Conservation (phyloP, 2,113 vertebrate species). For the Sula dactylatra region DNA sequence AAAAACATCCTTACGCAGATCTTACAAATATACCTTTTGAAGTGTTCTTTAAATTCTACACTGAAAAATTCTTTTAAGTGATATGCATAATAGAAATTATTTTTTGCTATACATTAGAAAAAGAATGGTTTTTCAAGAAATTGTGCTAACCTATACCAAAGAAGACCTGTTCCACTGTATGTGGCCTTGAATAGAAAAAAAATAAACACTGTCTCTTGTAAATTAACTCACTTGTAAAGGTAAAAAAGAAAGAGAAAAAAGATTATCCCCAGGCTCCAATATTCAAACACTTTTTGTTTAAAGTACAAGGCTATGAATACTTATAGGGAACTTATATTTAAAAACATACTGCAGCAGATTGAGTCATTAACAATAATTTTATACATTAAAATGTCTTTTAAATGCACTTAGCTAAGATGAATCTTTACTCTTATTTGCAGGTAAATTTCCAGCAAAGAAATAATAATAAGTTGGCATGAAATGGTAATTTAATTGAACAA, state of each 20-base stretch:
- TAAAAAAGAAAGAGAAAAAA: not conserved
- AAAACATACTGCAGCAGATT: not conserved
- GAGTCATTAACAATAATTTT: not conserved
- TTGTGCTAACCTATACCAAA: not conserved
- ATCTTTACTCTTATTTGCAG: not conserved
- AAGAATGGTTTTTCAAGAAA: not conserved
- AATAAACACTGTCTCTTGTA: not conserved
- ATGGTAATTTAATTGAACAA: not conserved
- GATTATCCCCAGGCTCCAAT: not conserved
- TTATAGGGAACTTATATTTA: not conserved
- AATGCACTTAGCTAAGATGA: not conserved
- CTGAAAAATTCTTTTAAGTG: not conserved
- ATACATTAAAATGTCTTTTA: not conserved
- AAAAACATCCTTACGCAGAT: not conserved
- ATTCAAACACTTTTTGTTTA: not conserved
- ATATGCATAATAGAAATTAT: not conserved
- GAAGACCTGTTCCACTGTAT: not conserved
- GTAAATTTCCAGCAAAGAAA: not conserved
- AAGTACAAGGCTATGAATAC: not conserved
- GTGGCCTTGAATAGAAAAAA: not conserved
- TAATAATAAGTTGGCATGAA: not conserved
- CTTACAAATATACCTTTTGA: not conserved
- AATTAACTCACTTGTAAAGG: not conserved
- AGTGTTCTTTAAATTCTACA: not conserved
- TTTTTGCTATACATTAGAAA: not conserved